Evolutionary conservation across 2,113 vertebrate species (phyloP).

Genomic region (Cinclus mexicanus): DNA sequence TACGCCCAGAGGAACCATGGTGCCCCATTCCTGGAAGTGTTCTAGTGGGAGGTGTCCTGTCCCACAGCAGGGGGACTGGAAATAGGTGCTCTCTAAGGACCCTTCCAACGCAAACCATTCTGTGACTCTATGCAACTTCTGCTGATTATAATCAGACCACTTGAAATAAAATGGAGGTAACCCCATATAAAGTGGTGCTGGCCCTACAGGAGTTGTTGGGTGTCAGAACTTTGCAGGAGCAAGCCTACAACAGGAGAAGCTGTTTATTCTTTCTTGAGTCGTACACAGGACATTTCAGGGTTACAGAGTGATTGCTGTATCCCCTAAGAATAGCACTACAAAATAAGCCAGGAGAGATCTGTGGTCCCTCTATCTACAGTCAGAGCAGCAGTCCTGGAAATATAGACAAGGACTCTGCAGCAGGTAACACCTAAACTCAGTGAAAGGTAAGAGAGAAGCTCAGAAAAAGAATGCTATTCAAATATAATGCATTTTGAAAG

Average conservation of each 20-base stretch:
- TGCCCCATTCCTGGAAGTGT: not conserved
- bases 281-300: not conserved
- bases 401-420: not conserved
- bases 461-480: not conserved
- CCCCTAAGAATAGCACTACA: fast-evolving
- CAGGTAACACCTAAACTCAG: not conserved
- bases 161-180: not conserved
- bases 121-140: not conserved
- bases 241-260: not conserved
- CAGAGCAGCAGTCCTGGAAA: not conserved
- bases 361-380: not conserved
- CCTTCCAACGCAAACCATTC: not conserved
- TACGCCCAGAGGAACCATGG: fast-evolving
- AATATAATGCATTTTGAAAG: not conserved
- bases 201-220: not conserved
- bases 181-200: not conserved
- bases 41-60: not conserved
- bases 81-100: not conserved
- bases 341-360: not conserved
- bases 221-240: not conserved
- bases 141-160: not conserved
- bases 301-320: not conserved
- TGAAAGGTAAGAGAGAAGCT: not conserved
- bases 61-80: not conserved
- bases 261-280: not conserved